These are phyloP conservation scores for Euphonia xanthogaster DNA, from an alignment of 2,797 vertebrate genomes.

Conservation along the genomic window DNA sequence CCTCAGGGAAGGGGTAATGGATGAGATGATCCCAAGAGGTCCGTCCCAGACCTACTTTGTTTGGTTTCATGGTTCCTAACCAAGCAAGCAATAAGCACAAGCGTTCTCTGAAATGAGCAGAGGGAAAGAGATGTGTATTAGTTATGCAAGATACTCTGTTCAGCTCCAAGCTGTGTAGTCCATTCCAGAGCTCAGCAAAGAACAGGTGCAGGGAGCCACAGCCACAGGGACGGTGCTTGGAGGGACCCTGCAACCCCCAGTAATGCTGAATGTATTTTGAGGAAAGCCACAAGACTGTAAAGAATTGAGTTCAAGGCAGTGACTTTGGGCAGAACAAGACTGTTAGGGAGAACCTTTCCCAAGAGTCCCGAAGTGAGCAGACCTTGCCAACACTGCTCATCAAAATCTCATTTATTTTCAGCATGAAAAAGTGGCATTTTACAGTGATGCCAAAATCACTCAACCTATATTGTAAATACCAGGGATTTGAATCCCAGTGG, in stretches of 20 bases:
- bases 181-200: not conserved
- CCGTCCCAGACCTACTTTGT: not conserved
- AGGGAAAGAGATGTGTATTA: not conserved
- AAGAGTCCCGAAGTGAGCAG: not conserved
- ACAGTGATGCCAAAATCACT: not conserved
- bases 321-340: not conserved
- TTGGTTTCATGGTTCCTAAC: conserved; percentile 30
- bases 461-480: not conserved
- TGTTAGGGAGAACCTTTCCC: not conserved
- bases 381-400: not conserved
- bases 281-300: not conserved
- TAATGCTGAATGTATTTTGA: not conserved
- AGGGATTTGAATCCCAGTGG: not conserved
- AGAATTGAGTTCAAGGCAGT: not conserved
- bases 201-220: not conserved
- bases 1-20: conserved; percentile 26
- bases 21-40: not conserved
- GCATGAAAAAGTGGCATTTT: not conserved
- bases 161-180: not conserved
- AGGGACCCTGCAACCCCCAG: accelerated
- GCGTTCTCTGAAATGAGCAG: not conserved
- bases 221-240: not conserved
- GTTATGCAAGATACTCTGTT: not conserved
- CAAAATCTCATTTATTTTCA: not conserved
- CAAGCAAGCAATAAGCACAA: conserved; percentile 12